phyloP scores from a whole-genome alignment of 1,140 invertebrate genomes.

The Hylaeus anthracinus region DNA sequence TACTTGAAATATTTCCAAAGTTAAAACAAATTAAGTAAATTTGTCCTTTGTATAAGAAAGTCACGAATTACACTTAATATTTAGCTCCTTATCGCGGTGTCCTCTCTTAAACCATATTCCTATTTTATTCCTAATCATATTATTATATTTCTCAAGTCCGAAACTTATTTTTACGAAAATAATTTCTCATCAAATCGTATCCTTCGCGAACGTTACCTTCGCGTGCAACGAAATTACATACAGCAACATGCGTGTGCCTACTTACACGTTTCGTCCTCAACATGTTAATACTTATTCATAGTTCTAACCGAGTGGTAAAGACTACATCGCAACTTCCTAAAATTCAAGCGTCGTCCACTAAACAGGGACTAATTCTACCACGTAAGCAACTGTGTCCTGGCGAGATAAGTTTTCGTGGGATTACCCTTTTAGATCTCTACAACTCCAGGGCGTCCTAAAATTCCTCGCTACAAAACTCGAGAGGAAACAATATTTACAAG shows the following conservation, averaged over 20 bases:
- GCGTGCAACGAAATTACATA: not conserved
- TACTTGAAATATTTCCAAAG: too few species aligned
- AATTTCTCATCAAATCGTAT: not conserved
- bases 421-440: not conserved
- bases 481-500: slow-evolving; percentile 14
- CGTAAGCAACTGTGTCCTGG: slow-evolving; percentile 4
- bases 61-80: too few species aligned
- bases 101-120: too few species aligned
- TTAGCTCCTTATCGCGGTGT: too few species aligned
- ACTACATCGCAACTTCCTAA: not conserved
- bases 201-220: not conserved
- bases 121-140: too few species aligned
- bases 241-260: not conserved
- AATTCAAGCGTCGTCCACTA: not conserved
- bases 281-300: not conserved
- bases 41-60: too few species aligned
- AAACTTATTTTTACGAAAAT: not conserved
- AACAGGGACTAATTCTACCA: not conserved
- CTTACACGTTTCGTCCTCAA: not conserved
- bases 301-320: not conserved
- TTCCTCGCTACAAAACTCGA: not conserved
- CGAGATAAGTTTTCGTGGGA: not conserved
- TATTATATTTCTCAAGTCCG: too few species aligned
- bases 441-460: not conserved
- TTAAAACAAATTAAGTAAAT: too few species aligned